Percentiles rank a stretch among this genome's conserved stretches.
These are phyloP conservation scores for Conus betulinus DNA, from an alignment of 1,140 invertebrate genomes.

Conservation along the genomic window DNA sequence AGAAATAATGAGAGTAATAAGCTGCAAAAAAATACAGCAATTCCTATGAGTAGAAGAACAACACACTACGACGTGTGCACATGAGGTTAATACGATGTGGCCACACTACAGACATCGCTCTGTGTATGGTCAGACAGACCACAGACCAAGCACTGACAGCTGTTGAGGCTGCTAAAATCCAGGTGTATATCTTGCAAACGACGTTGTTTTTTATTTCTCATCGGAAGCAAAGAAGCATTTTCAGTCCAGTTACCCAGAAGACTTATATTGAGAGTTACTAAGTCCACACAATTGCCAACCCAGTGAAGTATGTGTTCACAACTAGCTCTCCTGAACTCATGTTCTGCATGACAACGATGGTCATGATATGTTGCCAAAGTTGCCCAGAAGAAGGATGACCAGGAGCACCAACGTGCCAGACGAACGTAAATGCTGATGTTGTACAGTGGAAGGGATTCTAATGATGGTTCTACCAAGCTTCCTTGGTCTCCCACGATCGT, in stretches of 20 bases:
- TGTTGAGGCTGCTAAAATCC: background rate
- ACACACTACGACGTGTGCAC: background rate
- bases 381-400: background rate
- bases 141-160: background rate
- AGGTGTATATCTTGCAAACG: background rate
- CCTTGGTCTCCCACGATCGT: no score
- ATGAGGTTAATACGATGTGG: constrained; percentile 7
- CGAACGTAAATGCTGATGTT: no score
- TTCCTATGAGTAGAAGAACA: background rate
- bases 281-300: background rate
- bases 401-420: background rate
- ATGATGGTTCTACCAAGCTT: no score
- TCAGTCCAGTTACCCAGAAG: background rate
- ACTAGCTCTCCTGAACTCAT: background rate
- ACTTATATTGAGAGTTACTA: no score
- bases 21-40: background rate
- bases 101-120: constrained; percentile 29
- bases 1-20: background rate
- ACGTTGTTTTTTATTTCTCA: background rate
- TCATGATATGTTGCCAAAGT: background rate
- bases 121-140: constrained; percentile 8
- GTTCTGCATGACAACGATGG: background rate
- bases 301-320: background rate
- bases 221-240: background rate
- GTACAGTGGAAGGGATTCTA: no score